Base-by-base conservation (phyloP, 2,797 vertebrate genomes). In the Meda fulgida region DNA sequence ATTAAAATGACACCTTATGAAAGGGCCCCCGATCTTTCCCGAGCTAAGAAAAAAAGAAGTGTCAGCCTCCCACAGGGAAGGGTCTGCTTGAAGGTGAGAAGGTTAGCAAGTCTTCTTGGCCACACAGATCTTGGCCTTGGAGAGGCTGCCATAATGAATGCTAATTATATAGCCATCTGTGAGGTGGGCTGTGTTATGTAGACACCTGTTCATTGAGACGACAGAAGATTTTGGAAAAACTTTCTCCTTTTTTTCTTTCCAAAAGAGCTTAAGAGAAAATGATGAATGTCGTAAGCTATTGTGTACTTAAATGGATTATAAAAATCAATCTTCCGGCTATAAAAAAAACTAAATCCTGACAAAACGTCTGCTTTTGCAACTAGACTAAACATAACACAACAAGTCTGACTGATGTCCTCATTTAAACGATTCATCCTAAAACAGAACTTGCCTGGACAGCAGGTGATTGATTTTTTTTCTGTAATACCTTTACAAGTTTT, bases 121-220 rank as follows among this genome's bases (percentile, higher is more conserved):
- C 91, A 89, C 90, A 91, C 91, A 92, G 87, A 93, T 92, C 91
- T 90, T 86, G 79, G 90, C 88, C 93, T 93, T 93, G 92, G 90
- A 85, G 88, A 92, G 93, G 92, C 92, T 92, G 92, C 93, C 92
- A 94, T 93, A 95, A 94, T 92, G 92, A 94, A 92, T 94, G 94
- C 93, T 95, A 94, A 95, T 95, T 95, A 94, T 92, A 85, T 90
- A 87, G 89, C 93, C 94, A 94, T 94, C 94, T 95, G 94, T 89
- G 91, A 91, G 92, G 92, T 93, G 91, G 93, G 89, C 93, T 86
- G 92, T 95, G 94, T 93, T 94, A 92, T 94, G 93, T 93, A 94
- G 93, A 94, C 94, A 94, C 94, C 93, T 95, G 93, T 95, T 95
- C 93, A 94, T 94, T 95, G 95, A 92, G 90, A 85, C 69, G 90